These are phyloP conservation scores for Acleris emargana DNA, from an alignment of 2,888 invertebrate species.

Conservation along the genomic window DNA sequence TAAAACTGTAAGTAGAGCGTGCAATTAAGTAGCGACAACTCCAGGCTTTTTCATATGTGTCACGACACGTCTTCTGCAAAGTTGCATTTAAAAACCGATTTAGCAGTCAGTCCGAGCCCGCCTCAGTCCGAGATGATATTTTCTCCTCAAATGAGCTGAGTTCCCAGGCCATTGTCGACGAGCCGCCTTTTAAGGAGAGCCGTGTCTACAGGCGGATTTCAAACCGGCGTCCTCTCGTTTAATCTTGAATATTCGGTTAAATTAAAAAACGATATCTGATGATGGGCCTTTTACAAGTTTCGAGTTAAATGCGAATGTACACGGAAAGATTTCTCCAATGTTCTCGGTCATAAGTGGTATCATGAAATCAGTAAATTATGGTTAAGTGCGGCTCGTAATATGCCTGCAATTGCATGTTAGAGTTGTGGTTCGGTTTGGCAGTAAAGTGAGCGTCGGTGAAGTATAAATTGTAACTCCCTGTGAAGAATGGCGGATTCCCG, in stretches of 20 bases:
- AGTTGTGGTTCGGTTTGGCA: slow-evolving; percentile 36
- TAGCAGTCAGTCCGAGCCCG: slow-evolving; percentile 58
- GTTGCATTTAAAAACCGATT: slow-evolving; percentile 74
- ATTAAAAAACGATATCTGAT: slow-evolving; percentile 35
- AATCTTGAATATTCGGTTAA: slow-evolving; percentile 34
- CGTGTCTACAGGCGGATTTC: slow-evolving; percentile 70
- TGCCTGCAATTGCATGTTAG: slow-evolving; percentile 31
- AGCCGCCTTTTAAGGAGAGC: slow-evolving; percentile 72
- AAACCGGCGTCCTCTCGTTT: slow-evolving; percentile 50
- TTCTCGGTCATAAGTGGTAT: slow-evolving; percentile 27
- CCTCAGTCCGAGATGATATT: slow-evolving; percentile 69
- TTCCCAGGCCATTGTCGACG: slow-evolving; percentile 81
- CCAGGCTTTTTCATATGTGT: slow-evolving; percentile 53
- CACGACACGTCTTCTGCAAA: slow-evolving; percentile 51
- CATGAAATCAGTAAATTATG: slow-evolving; percentile 33
- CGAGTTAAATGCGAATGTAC: slow-evolving; percentile 23
- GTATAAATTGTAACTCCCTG: slow-evolving; percentile 64
- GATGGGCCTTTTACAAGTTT: slow-evolving; percentile 24
- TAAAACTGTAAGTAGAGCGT: slow-evolving; percentile 10
- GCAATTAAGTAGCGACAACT: slow-evolving; percentile 14
- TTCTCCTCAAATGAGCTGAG: slow-evolving; percentile 81
- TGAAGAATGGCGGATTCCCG: slow-evolving; percentile 53
- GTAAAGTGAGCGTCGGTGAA: slow-evolving; percentile 43
- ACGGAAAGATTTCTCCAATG: slow-evolving; percentile 15
- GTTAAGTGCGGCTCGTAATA: slow-evolving; percentile 29